phyloP scores from a whole-genome alignment of 2,797 vertebrate species.

The Neopelma chrysocephalum region DNA sequence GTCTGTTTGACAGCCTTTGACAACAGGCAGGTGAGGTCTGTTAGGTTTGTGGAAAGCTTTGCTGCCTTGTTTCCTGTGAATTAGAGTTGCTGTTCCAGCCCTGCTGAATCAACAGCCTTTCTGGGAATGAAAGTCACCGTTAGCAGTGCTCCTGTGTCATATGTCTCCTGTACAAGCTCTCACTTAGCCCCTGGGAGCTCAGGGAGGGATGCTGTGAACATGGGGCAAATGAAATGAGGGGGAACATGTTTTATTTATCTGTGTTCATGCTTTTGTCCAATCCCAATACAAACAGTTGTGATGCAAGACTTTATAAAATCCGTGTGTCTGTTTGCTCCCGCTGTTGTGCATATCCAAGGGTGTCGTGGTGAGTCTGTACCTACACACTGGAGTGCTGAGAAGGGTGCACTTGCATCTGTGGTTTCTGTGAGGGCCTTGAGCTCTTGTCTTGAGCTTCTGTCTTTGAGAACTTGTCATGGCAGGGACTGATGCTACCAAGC shows the following conservation, averaged over 20 bases:
- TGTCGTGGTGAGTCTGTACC: fast-evolving
- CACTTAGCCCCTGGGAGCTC: not conserved
- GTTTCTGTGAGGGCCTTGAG: not conserved
- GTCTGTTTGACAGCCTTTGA: not conserved
- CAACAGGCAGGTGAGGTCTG: not conserved
- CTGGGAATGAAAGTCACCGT: not conserved
- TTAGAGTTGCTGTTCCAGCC: not conserved
- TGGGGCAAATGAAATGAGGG: not conserved
- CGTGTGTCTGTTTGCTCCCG: fast-evolving
- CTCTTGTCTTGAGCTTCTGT: not conserved
- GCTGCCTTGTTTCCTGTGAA: not conserved
- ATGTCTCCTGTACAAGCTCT: not conserved
- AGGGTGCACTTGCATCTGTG: not conserved
- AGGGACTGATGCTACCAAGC: fast-evolving
- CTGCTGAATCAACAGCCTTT: not conserved
- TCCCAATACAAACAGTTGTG: fast-evolving
- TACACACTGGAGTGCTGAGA: fast-evolving
- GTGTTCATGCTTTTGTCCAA: not conserved
- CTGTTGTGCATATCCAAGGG: fast-evolving
- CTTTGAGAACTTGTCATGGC: not conserved
- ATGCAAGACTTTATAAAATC: not conserved
- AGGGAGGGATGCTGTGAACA: not conserved
- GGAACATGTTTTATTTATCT: not conserved
- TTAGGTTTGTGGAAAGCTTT: not conserved
- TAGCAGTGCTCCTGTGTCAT: not conserved